Conservation (phyloP, 2,888 invertebrate genomes). For the Aleiodes leptofemur region DNA sequence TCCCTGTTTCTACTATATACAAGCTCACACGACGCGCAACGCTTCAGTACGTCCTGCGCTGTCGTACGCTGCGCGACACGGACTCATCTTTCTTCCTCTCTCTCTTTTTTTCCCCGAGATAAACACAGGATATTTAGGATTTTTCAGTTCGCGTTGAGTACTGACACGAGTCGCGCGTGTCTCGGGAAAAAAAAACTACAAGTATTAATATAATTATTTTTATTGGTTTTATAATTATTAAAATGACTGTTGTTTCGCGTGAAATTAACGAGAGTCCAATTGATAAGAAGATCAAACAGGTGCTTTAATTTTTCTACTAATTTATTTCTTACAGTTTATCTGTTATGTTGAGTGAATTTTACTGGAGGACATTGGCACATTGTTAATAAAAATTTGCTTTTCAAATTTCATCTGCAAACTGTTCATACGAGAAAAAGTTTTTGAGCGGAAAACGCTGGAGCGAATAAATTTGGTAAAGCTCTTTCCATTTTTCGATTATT, state of each 20-base stretch:
- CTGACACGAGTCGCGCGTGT: constrained; percentile 52
- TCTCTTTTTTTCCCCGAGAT: too few species aligned
- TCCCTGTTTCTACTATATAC: neutral
- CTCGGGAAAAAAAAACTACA: neutral
- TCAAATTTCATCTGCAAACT: too few species aligned
- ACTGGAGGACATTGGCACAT: too few species aligned
- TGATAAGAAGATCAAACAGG: constrained; percentile 39
- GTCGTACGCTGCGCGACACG: constrained; percentile 58
- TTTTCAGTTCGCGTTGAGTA: constrained; percentile 56
- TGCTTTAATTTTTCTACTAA: constrained; percentile 3
- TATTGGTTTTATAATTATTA: neutral
- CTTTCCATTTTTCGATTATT: too few species aligned
- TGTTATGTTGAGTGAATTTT: too few species aligned
- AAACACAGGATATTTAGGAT: constrained; percentile 49
- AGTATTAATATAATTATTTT: neutral
- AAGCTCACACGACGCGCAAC: constrained; percentile 42
- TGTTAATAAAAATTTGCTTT: too few species aligned
- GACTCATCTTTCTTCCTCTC: constrained; percentile 31
- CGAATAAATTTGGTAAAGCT: too few species aligned
- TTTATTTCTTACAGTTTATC: too few species aligned
- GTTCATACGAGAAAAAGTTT: too few species aligned
- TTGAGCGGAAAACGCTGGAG: too few species aligned
- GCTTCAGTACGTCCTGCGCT: constrained; percentile 65
- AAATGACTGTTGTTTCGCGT: constrained; percentile 36
- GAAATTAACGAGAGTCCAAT: constrained; percentile 50